Conservation (phyloP, 2,113 vertebrate genomes). For the Neotoma lepida region DNA sequence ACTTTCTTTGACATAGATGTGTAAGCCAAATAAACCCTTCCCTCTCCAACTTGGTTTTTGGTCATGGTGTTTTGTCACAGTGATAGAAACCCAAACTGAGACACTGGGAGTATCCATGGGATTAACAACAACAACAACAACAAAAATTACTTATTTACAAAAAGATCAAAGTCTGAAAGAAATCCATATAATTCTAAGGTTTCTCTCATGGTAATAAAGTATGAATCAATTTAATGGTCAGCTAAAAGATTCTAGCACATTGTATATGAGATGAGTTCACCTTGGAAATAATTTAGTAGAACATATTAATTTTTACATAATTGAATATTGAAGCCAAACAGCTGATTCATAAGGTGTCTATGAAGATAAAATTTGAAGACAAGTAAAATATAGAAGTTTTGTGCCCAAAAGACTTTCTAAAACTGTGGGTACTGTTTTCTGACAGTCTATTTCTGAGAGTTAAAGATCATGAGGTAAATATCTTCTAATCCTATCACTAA, state of each 20-base stretch:
- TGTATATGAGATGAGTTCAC: not conserved
- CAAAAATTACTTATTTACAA: constrained; percentile 41
- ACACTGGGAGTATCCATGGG: not conserved
- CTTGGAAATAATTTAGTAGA: not conserved
- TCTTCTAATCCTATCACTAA: not conserved
- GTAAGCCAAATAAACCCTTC: not conserved
- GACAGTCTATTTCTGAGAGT: not conserved
- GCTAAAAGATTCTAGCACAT: not conserved
- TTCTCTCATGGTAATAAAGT: not conserved
- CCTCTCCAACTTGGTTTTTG: not conserved
- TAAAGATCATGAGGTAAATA: constrained; percentile 42
- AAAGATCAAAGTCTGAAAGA: constrained; percentile 33
- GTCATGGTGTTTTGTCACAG: not conserved
- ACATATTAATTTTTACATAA: not conserved
- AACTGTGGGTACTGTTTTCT: not conserved
- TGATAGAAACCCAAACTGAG: not conserved
- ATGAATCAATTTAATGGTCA: constrained; percentile 14
- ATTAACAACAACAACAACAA: not conserved
- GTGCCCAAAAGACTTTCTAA: not conserved
- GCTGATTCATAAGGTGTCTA: not conserved
- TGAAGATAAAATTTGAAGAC: constrained; percentile 13
- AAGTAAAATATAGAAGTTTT: constrained; percentile 11
- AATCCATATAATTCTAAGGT: not conserved
- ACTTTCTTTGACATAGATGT: not conserved
- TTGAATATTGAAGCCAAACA: not conserved